A percentile compares a stretch with the other conserved stretches of the same genome.
Evolutionary conservation across 1,140 invertebrate genomes (phyloP).

Genomic region (Drosophila kanapiae): DNA sequence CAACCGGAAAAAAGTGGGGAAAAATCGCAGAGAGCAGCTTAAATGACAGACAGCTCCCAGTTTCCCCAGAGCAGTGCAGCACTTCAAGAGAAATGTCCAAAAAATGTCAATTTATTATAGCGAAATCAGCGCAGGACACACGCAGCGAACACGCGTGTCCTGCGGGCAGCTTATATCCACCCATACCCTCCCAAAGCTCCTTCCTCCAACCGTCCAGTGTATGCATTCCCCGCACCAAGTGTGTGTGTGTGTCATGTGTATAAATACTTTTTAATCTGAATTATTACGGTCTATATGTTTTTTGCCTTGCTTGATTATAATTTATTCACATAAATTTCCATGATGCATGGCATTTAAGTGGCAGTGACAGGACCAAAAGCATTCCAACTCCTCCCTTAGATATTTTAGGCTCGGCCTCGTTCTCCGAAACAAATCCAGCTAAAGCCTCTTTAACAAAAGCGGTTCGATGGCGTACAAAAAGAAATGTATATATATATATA

Average conservation of each 20-base stretch:
- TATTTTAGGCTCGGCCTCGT: conserved; percentile 28
- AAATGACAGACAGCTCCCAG: conserved; percentile 61
- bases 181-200: conserved; percentile 5
- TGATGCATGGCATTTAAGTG: conserved; percentile 78
- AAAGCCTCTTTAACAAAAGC: conserved; percentile 20
- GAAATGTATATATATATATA: background rate
- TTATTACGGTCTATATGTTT: conserved; percentile 63
- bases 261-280: conserved; percentile 80
- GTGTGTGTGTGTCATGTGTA: conserved; percentile 56
- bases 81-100: conserved; percentile 50
- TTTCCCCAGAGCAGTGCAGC: conserved; percentile 10
- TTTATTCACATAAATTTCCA: conserved; percentile 78
- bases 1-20: conserved; percentile 23
- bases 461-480: conserved; percentile 8
- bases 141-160: conserved; percentile 53
- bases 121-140: conserved; percentile 65
- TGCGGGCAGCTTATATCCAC: conserved; percentile 30
- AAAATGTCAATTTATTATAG: conserved; percentile 77
- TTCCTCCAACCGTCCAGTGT: background rate
- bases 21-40: conserved; percentile 34
- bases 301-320: conserved; percentile 64
- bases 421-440: conserved; percentile 16
- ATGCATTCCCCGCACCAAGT: background rate
- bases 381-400: conserved; percentile 40
- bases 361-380: conserved; percentile 55